Evolutionary conservation across 2,888 invertebrate genomes (phyloP).

Genomic region (Stenolophus ochropezus): DNA sequence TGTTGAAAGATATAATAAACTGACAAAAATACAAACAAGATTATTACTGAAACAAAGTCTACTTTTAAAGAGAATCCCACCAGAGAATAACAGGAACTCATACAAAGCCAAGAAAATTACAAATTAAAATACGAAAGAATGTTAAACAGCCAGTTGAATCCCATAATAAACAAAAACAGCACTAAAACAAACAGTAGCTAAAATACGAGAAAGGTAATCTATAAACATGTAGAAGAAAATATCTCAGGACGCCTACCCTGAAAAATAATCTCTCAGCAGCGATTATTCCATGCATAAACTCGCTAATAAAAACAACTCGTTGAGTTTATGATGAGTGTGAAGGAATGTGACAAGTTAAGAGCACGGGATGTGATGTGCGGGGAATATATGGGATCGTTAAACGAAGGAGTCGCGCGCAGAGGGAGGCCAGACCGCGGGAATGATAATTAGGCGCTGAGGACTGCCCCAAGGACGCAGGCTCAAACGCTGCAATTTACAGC

Average conservation of each 20-base stretch:
- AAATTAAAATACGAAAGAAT: not conserved
- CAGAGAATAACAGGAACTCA: too few relatives aligned
- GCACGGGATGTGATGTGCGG: not conserved
- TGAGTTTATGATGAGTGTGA: conserved; percentile 48
- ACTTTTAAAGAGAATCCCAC: too few relatives aligned
- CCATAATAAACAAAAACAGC: not conserved
- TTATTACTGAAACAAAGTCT: too few relatives aligned
- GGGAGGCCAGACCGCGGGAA: conserved; percentile 46
- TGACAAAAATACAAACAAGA: too few relatives aligned
- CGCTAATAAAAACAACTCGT: conserved; percentile 56
- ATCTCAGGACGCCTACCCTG: not conserved
- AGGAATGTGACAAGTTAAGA: conserved; percentile 58
- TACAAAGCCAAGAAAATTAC: too few relatives aligned
- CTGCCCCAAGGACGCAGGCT: conserved; percentile 6
- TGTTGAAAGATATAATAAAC: too few relatives aligned
- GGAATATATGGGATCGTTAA: conserved; percentile 58
- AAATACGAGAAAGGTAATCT: not conserved
- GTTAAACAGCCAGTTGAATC: not conserved
- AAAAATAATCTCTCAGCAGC: not conserved
- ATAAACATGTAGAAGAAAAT: not conserved
- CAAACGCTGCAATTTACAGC: conserved; percentile 7
- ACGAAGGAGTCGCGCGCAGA: conserved; percentile 48
- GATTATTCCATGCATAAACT: conserved; percentile 44
- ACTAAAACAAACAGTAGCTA: not conserved
- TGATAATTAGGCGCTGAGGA: conserved; percentile 46